Percentiles rank a stretch among this genome's conserved stretches.
These are phyloP conservation scores for Globicephala melas DNA, from an alignment of 2,113 vertebrate species.

Conservation along the genomic window DNA sequence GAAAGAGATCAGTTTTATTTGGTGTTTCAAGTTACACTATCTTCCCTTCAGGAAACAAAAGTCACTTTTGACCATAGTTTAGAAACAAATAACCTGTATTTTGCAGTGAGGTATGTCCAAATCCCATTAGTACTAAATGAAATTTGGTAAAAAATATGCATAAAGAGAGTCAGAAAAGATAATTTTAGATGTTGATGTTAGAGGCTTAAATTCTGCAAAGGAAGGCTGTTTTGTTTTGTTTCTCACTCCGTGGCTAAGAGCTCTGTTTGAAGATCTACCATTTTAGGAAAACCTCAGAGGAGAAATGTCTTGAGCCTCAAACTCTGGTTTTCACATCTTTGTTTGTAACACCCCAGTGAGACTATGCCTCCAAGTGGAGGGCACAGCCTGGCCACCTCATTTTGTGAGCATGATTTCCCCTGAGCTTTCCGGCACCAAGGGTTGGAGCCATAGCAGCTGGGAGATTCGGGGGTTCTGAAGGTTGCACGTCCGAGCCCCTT, in stretches of 20 bases:
- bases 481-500: accelerated
- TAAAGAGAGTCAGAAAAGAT: background rate
- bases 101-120: background rate
- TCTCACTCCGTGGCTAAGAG: background rate
- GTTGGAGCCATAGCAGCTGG: accelerated
- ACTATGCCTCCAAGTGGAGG: accelerated
- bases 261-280: accelerated
- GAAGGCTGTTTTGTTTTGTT: background rate
- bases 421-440: background rate
- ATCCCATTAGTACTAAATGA: background rate
- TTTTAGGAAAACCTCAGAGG: background rate
- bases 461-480: accelerated
- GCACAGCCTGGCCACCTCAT: too few relatives aligned
- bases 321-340: background rate
- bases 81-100: background rate
- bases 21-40: background rate
- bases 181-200: background rate
- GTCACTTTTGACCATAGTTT: background rate
- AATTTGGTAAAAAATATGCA: background rate
- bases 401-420: accelerated
- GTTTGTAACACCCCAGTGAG: background rate
- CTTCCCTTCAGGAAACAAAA: background rate
- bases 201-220: background rate
- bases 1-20: background rate
- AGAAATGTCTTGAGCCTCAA: background rate